Percentiles rank a stretch among this genome's conserved stretches.
phyloP scores from a whole-genome alignment of 2,888 invertebrate genomes.

The Cartodere bifasciata region DNA sequence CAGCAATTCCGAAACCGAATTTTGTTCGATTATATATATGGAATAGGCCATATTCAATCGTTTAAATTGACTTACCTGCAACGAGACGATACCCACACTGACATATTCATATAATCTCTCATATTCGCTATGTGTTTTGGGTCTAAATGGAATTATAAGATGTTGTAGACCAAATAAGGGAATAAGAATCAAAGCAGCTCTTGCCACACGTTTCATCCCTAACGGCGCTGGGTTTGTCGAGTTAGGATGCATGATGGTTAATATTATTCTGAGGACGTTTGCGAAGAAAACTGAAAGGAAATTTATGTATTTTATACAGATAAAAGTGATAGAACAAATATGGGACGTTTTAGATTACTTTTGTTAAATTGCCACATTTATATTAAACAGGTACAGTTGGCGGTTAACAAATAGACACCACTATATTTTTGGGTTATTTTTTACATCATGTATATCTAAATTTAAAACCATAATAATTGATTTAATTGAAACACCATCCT shows the following conservation, averaged over 20 bases:
- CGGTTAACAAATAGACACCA: not conserved
- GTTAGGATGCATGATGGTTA: constrained; percentile 50
- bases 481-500: no score
- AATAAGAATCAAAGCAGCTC: constrained; percentile 62
- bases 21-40: not conserved
- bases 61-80: constrained; percentile 44
- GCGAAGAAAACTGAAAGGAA: constrained; percentile 46
- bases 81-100: constrained; percentile 54
- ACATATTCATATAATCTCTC: constrained; percentile 51
- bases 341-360: no score
- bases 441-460: no score
- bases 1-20: no score
- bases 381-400: not conserved
- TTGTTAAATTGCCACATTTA: no score
- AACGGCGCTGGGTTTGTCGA: constrained; percentile 46
- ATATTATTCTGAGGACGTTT: constrained; percentile 51
- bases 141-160: constrained; percentile 54
- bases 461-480: no score
- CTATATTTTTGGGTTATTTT: not conserved
- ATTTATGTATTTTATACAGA: constrained; percentile 5
- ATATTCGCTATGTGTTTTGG: constrained; percentile 41
- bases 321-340: constrained; percentile 1
- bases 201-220: constrained; percentile 50
- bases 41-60: no score
- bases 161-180: constrained; percentile 66